A percentile compares a stretch with the other conserved stretches of the same genome.
These are phyloP conservation scores for Megalonaias nervosa DNA, from an alignment of 1,140 invertebrate species.

Conservation along the genomic window DNA sequence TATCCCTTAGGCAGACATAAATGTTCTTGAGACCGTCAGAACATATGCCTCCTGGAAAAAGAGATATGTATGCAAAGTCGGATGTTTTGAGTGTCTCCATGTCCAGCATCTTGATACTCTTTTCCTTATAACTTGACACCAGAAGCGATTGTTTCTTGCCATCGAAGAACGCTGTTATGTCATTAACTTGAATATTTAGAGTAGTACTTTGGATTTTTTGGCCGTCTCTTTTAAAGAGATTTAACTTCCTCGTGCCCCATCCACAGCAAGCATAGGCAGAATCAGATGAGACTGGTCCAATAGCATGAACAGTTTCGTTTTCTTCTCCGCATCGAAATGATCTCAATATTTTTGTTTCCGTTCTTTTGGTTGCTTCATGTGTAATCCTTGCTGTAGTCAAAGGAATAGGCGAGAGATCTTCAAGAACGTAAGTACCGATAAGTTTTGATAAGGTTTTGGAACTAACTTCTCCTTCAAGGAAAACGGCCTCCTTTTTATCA, in stretches of 20 bases:
- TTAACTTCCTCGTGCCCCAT: slow-evolving; percentile 41
- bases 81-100: slow-evolving; percentile 28
- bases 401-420: slow-evolving; percentile 13
- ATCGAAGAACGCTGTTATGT: slow-evolving; percentile 18
- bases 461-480: slow-evolving; percentile 27
- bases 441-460: slow-evolving; percentile 13
- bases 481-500: slow-evolving; percentile 25
- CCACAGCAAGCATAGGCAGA: slow-evolving; percentile 43
- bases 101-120: slow-evolving; percentile 32
- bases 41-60: slow-evolving; percentile 24
- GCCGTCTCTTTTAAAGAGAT: slow-evolving; percentile 31
- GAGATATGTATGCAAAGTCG: slow-evolving; percentile 33
- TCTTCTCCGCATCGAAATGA: slow-evolving; percentile 18
- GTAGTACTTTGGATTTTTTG: slow-evolving; percentile 24
- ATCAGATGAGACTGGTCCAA: slow-evolving; percentile 34
- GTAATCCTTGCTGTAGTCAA: slow-evolving; percentile 10
- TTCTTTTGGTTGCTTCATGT: slow-evolving; percentile 10
- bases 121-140: slow-evolving; percentile 31
- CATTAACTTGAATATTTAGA: slow-evolving; percentile 36
- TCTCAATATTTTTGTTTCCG: slow-evolving; percentile 23
- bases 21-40: slow-evolving; percentile 23
- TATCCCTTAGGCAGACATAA: slow-evolving; percentile 41
- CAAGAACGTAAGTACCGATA: slow-evolving; percentile 22
- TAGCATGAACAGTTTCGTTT: slow-evolving; percentile 37
- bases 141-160: slow-evolving; percentile 29